phyloP scores from a whole-genome alignment of 2,888 invertebrate genomes.

The Caenorhabditis imperialis region DNA sequence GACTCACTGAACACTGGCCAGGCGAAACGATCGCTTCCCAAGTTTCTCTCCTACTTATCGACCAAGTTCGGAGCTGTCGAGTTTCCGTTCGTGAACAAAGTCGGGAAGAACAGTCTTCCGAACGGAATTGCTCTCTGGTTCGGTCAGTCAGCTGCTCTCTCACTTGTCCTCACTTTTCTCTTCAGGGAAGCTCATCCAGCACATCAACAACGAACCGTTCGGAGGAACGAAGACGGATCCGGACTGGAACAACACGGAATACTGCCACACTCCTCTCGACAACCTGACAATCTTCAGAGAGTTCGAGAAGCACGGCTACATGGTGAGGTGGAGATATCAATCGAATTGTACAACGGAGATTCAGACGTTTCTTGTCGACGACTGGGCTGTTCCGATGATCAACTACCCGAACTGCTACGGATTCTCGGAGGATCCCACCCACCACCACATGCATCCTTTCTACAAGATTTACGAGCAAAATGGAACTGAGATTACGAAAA shows the following conservation, averaged over 20 bases:
- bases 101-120: conserved; percentile 62
- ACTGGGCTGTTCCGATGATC: no score
- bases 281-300: conserved; percentile 47
- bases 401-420: no score
- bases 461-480: no score
- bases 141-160: conserved; percentile 24
- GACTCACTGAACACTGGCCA: conserved; percentile 23
- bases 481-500: no score
- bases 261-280: no score
- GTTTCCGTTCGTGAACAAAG: no score
- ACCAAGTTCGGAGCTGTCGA: conserved; percentile 37
- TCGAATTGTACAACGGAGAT: no score
- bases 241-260: conserved; percentile 20
- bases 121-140: conserved; percentile 62
- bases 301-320: conserved; percentile 34
- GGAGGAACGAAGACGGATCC: conserved; percentile 10
- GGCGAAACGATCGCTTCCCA: no score
- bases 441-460: no score
- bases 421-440: no score
- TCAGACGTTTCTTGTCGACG: no score
- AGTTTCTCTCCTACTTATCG: conserved; percentile 19
- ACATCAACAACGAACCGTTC: conserved; percentile 13
- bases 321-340: conserved; percentile 3
- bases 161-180: not conserved
- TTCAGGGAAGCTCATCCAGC: conserved; percentile 46